Percentiles rank a stretch among this genome's conserved stretches.
Evolutionary conservation across 2,113 vertebrate species (phyloP).

Genomic region (Lepidothrix coronata): DNA sequence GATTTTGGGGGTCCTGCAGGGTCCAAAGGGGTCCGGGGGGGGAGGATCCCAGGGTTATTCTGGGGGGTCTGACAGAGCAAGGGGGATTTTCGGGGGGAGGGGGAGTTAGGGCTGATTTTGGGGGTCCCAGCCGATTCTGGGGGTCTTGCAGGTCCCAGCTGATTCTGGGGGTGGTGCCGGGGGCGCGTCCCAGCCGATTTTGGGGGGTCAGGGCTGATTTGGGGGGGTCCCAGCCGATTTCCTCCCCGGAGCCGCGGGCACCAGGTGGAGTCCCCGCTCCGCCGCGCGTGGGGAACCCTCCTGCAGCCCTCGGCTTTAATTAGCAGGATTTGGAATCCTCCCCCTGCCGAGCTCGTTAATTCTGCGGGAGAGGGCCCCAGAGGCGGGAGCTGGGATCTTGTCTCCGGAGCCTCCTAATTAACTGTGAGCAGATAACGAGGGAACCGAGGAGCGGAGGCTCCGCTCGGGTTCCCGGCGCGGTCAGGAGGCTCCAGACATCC

Average conservation of each 20-base stretch:
- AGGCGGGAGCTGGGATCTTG: not conserved
- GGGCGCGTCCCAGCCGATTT: too few species aligned
- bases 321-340: not conserved
- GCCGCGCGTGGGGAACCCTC: not conserved
- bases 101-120: too few species aligned
- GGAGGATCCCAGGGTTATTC: too few species aligned
- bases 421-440: not conserved
- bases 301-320: not conserved
- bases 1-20: too few species aligned
- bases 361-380: not conserved
- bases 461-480: not conserved
- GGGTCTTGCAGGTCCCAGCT: too few species aligned
- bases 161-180: too few species aligned
- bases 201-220: too few species aligned
- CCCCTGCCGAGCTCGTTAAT: not conserved
- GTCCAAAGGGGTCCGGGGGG: too few species aligned
- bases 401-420: slow-evolving; percentile 8
- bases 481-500: not conserved
- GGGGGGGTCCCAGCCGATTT: too few species aligned
- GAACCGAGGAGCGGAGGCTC: not conserved
- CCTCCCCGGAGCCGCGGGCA: not conserved
- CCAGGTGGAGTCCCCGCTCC: not conserved
- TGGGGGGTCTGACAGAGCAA: too few species aligned
- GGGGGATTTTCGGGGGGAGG: too few species aligned
- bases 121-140: too few species aligned